Conservation (phyloP, 1,140 invertebrate genomes). For the Carcinoscorpius rotundicauda region DNA sequence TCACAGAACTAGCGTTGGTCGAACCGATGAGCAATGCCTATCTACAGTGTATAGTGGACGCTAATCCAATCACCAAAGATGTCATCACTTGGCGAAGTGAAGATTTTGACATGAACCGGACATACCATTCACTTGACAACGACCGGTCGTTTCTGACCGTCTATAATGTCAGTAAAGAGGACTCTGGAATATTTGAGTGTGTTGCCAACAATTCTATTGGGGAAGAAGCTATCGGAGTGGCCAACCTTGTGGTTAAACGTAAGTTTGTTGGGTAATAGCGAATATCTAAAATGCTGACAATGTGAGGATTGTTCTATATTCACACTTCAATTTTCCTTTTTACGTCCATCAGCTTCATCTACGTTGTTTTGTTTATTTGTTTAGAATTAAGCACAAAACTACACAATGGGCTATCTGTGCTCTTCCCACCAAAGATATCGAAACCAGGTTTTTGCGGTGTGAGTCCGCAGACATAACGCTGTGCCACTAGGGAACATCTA, state of each 20-base stretch:
- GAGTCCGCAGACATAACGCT: too few relatives aligned
- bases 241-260: constrained; percentile 61
- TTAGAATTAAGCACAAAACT: too few relatives aligned
- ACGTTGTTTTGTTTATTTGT: too few relatives aligned
- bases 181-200: constrained; percentile 80
- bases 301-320: too few relatives aligned
- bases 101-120: constrained; percentile 31
- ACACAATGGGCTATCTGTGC: too few relatives aligned
- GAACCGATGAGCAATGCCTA: constrained; percentile 66
- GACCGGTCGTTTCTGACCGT: constrained; percentile 69
- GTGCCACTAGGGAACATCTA: too few relatives aligned
- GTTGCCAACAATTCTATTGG: constrained; percentile 88
- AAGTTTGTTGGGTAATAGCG: neutral
- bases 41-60: constrained; percentile 74
- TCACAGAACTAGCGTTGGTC: constrained; percentile 58
- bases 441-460: too few relatives aligned
- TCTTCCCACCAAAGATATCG: too few relatives aligned
- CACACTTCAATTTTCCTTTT: too few relatives aligned
- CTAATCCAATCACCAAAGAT: constrained; percentile 68
- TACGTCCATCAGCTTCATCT: too few relatives aligned
- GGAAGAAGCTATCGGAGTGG: constrained; percentile 43
- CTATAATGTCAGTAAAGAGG: constrained; percentile 57
- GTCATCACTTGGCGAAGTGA: constrained; percentile 71
- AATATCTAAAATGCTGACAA: too few relatives aligned
- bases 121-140: constrained; percentile 27